Conservation (phyloP, 2,888 invertebrate species). For the Xestoiulus laeticollis region DNA sequence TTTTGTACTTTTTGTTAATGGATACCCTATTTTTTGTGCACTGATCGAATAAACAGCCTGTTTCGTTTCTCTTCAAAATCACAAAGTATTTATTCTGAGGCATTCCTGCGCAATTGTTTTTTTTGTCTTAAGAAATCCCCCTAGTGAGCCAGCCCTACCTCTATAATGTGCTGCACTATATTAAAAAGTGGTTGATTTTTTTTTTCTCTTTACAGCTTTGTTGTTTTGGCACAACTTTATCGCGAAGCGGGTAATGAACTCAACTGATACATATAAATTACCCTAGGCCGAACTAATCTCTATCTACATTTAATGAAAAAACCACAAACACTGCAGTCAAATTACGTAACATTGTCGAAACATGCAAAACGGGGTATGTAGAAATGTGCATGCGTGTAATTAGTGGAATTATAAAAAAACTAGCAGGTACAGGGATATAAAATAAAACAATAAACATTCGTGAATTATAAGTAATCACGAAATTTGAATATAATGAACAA, state of each 20-base stretch:
- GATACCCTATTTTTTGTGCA: not conserved
- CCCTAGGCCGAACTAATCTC: not conserved
- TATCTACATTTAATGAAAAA: not conserved
- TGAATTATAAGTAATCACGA: not conserved
- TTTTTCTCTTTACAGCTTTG: not conserved
- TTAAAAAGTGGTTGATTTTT: constrained; percentile 12
- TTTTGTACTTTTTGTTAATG: not conserved
- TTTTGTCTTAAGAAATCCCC: constrained; percentile 22
- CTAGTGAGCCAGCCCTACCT: not conserved
- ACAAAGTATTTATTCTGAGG: not conserved
- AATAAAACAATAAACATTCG: constrained; percentile 1
- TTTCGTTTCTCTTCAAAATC: not conserved
- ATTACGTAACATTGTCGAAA: not conserved
- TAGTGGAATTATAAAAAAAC: constrained; percentile 32
- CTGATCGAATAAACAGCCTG: not conserved
- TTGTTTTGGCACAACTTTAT: constrained; percentile 18
- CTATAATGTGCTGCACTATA: not conserved
- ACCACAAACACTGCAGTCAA: not conserved
- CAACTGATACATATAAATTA: constrained; percentile 34
- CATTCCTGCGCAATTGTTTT: not conserved
- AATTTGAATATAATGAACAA: not conserved
- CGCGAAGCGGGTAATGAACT: constrained; percentile 29
- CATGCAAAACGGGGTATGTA: not conserved
- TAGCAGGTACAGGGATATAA: not conserved
- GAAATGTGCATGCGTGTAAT: not conserved